Evolutionary conservation across 1,140 invertebrate genomes (phyloP).

Genomic region (Drosophila bipectinata): DNA sequence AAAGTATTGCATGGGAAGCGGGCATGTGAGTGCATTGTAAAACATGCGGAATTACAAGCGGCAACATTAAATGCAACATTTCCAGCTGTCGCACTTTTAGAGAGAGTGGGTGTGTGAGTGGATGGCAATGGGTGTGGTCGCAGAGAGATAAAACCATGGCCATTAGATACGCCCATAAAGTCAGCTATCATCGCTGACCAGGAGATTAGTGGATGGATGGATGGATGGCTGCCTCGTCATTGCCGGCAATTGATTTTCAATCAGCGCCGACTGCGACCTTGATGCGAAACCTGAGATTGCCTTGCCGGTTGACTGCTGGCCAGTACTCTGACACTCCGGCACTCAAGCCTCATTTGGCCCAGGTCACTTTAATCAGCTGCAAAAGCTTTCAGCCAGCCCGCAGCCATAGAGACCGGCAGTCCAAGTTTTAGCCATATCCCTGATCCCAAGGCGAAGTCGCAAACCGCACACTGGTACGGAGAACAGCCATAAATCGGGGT

Average conservation of each 20-base stretch:
- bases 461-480: neutral
- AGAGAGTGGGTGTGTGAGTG: neutral
- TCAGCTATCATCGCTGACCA: conserved; percentile 6
- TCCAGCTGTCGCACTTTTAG: conserved; percentile 26
- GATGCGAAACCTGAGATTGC: conserved; percentile 40
- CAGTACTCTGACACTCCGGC: neutral
- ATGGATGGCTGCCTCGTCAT: conserved; percentile 46
- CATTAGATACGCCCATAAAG: conserved; percentile 65
- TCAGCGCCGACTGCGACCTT: conserved; percentile 50
- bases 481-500: too few species aligned
- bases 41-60: conserved; percentile 71
- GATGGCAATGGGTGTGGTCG: neutral
- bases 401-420: neutral
- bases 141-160: conserved; percentile 5
- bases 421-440: neutral
- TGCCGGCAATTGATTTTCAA: conserved; percentile 74
- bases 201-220: conserved; percentile 41
- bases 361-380: conserved; percentile 41
- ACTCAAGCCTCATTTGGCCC: conserved; percentile 60
- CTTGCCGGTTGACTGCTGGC: conserved; percentile 33
- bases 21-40: conserved; percentile 54
- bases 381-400: conserved; percentile 43
- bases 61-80: conserved; percentile 68
- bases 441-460: conserved; percentile 14
- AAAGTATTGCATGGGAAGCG: conserved; percentile 52